Conservation (phyloP, 1,140 invertebrate genomes). For the Diploscapter pachys region DNA sequence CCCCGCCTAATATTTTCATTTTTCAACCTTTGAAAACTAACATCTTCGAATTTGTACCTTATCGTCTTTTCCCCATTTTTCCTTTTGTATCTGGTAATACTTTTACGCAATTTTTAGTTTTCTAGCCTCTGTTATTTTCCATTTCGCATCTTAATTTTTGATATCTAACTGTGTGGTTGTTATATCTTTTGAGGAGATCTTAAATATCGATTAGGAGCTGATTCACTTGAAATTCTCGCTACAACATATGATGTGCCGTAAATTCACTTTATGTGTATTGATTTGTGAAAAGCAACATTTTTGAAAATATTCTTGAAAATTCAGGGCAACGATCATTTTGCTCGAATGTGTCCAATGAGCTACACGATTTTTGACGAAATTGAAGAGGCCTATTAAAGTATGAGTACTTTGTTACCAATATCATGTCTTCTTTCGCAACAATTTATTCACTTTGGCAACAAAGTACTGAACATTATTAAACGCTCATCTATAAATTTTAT, state of each 20-base stretch:
- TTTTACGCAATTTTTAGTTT: constrained; percentile 7
- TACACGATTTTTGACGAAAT: constrained; percentile 52
- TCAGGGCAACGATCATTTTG: constrained; percentile 50
- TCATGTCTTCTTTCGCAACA: too few relatives aligned
- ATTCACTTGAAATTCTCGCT: too few relatives aligned
- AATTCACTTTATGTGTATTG: not conserved
- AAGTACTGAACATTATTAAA: too few relatives aligned
- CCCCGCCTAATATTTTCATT: constrained; percentile 17
- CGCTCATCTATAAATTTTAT: too few relatives aligned
- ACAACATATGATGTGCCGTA: not conserved
- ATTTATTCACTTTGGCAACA: too few relatives aligned
- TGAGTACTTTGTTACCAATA: too few relatives aligned
- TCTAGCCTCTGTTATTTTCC: constrained; percentile 1
- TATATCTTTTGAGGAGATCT: not conserved
- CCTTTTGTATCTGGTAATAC: not conserved
- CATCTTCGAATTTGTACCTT: not conserved
- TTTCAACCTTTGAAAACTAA: constrained; percentile 2
- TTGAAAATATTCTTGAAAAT: constrained; percentile 12
- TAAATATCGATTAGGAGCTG: too few relatives aligned
- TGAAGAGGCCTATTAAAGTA: constrained; percentile 42
- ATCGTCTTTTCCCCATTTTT: constrained; percentile 8
- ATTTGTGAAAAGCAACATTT: constrained; percentile 2
- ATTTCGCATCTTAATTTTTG: not conserved
- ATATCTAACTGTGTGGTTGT: not conserved
- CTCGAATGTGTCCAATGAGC: constrained; percentile 41